Evolutionary conservation across 2,888 invertebrate genomes (phyloP), one percentile per base, ranked within the genome.

Genomic region (Notodonta ziczac): DNA sequence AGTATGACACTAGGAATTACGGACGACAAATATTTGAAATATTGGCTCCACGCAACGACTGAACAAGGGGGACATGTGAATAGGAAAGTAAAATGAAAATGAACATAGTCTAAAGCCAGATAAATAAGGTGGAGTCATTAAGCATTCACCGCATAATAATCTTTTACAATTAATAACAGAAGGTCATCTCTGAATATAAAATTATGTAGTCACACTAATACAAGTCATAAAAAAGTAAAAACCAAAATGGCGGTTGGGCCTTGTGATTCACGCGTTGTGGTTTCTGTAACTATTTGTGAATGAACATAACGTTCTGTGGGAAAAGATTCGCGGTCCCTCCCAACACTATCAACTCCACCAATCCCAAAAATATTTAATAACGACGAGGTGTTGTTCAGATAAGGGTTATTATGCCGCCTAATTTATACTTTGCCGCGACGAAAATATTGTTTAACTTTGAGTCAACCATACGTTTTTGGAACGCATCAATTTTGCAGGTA

Each of bases 1-100:
- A 84, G 84, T 80, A 78, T 82, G 81, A 87, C 87, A 88, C 88
- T 84, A 84, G 82, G 83, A 81, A 85, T 82, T 86, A 88, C 82
- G 75, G 74, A 73, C 63, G 74, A 83, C 82, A 82, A 91, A 90
- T 89, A 87, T 91, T 90, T 87, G 83, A 78, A 76, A 72, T 81
- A 77, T 83, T 84, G 82, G 82, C 75, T 79, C 77, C 77, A 80
- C 74, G 68, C 58, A 61, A 73, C 75, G 77, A 60, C 69, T 73
- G 74, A 76, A 77, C 77, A 72, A 68, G 61, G 63, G 60, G 62
- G 61, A 46, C 53, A 56, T 46, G 32, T 16, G 57, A 56, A 42
- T 16, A 9, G 12, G 16, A 44, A 44, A 44, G 12, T 56, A 44
- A 44, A 56, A 56, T 42, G 42, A 42, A 42, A 42, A 42, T 42